phyloP scores from a whole-genome alignment of 2,113 vertebrate species.

The Rhea pennata region DNA sequence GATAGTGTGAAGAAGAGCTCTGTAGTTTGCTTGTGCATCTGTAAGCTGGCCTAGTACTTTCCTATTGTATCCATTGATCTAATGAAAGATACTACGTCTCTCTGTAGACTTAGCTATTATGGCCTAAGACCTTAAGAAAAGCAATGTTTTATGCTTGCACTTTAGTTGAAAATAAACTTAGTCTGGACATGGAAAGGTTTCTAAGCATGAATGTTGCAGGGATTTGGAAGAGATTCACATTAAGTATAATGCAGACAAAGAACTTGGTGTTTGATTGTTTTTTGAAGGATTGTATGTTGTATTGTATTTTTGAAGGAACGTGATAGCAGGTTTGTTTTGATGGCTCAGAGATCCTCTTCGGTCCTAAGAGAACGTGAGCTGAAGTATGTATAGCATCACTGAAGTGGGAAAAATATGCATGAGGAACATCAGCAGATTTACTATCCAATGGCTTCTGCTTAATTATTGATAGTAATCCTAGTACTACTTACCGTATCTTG shows the following conservation, averaged over 20 bases:
- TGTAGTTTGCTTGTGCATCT: neutral
- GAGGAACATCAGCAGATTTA: conserved; percentile 11
- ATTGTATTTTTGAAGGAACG: neutral
- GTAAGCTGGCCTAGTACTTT: neutral
- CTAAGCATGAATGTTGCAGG: neutral
- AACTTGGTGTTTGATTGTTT: neutral
- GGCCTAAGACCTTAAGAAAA: neutral
- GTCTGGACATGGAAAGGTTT: neutral
- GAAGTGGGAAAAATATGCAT: neutral
- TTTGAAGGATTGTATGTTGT: neutral
- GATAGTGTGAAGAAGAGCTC: neutral
- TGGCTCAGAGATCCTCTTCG: neutral
- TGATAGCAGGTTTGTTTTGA: neutral
- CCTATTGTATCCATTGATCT: neutral
- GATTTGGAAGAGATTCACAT: neutral
- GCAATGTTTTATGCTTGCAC: neutral
- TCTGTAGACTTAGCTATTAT: neutral
- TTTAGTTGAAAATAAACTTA: neutral
- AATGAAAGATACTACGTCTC: neutral
- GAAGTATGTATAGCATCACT: neutral
- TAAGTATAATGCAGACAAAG: neutral
- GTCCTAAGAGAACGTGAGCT: neutral
- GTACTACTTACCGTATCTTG: conserved; percentile 8
- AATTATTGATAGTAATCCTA: conserved; percentile 50
- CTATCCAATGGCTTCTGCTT: neutral